A percentile compares a stretch with the other conserved stretches of the same genome.
phyloP scores from a whole-genome alignment of 30 jellyfish, hydroid and myxozoan genomes.

The Calvadosia cruxmelitensis region DNA sequence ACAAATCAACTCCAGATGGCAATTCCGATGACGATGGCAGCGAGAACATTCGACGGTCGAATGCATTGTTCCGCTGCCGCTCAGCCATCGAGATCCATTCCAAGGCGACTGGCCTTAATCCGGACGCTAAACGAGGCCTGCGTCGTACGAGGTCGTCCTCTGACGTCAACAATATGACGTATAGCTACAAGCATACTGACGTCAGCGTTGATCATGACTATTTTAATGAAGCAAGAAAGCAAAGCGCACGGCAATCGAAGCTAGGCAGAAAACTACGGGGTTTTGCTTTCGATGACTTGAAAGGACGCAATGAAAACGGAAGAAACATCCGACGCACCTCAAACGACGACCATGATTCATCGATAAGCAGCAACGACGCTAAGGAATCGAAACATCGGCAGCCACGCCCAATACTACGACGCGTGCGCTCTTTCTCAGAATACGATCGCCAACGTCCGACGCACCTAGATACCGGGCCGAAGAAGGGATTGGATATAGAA shows the following conservation, averaged over 20 bases:
- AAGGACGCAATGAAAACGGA: too few species aligned
- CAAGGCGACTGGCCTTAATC: constrained; percentile 24
- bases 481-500: background rate
- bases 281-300: too few species aligned
- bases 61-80: constrained; percentile 45
- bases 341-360: background rate
- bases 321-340: too few species aligned
- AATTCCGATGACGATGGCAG: background rate
- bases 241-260: constrained; percentile 21
- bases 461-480: background rate
- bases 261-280: too few species aligned
- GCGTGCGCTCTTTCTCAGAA: constrained; percentile 40
- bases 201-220: constrained; percentile 58
- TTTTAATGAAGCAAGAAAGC: constrained; percentile 51
- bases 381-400: background rate
- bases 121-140: constrained; percentile 15
- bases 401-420: constrained; percentile 57
- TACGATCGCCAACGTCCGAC: background rate
- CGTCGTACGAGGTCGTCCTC: constrained; percentile 62
- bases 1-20: constrained; percentile 1
- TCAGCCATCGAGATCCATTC: constrained; percentile 83
- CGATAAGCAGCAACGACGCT: too few species aligned
- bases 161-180: constrained; percentile 32
- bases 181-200: constrained; percentile 18
- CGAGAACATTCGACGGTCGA: constrained; percentile 4